Conservation (phyloP, 2,888 invertebrate species). For the Caenorhabditis panamensis region DNA sequence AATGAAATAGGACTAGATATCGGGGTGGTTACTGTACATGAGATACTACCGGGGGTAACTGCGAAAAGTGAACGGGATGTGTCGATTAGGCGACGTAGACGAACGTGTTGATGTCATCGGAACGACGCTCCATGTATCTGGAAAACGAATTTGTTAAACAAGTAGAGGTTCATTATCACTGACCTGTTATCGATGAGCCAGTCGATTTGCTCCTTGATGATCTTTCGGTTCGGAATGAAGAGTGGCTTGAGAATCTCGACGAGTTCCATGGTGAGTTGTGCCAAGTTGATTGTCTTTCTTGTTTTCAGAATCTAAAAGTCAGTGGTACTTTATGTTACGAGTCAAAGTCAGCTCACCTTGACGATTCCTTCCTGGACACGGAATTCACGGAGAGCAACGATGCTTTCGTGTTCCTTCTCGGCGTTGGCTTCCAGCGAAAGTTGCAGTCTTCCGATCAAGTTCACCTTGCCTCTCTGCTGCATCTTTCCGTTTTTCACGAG, state of each 20-base stretch:
- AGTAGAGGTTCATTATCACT: neutral
- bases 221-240: conserved; percentile 98
- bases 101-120: conserved; percentile 75
- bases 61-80: neutral
- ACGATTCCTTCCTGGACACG: conserved; percentile 96
- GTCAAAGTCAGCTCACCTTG: conserved; percentile 84
- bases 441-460: conserved; percentile 95
- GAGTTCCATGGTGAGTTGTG: conserved; percentile 95
- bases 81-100: conserved; percentile 71
- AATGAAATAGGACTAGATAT: conserved; percentile 1
- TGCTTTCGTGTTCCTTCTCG: conserved; percentile 94
- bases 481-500: conserved; percentile 88
- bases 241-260: conserved; percentile 98
- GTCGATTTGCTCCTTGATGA: conserved; percentile 99
- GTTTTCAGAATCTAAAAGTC: conserved; percentile 91
- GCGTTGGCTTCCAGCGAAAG: conserved; percentile 76
- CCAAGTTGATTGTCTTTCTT: conserved; percentile 94
- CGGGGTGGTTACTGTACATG: conserved; percentile 26
- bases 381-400: conserved; percentile 94
- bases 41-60: conserved; percentile 27
- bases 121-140: conserved; percentile 73
- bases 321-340: too few species aligned
- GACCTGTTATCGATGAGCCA: conserved; percentile 94
- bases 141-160: conserved; percentile 1
- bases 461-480: conserved; percentile 95